Evolutionary conservation across 2,888 invertebrate genomes (phyloP).

Genomic region (Amblyjoppa fuscipennis): DNA sequence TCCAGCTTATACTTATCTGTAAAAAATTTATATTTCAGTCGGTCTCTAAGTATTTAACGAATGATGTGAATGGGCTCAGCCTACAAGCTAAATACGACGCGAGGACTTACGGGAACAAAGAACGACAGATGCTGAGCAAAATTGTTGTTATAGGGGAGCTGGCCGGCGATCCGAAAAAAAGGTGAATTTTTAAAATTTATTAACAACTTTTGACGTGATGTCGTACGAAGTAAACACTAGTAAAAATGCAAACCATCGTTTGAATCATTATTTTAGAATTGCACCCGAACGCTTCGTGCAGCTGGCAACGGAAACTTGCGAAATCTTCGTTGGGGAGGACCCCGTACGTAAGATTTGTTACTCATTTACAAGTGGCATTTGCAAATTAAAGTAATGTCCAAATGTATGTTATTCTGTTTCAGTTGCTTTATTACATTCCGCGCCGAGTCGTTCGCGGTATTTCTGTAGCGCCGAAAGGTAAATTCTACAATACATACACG

Average conservation of each 20-base stretch:
- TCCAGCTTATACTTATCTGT: background rate
- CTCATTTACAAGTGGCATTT: background rate
- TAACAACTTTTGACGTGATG: background rate
- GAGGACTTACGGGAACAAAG: background rate
- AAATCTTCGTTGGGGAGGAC: constrained; percentile 24
- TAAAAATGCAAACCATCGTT: background rate
- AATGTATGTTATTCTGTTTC: background rate
- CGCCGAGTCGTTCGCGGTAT: background rate
- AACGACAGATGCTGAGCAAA: constrained; percentile 11
- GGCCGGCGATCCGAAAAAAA: background rate
- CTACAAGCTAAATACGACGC: background rate
- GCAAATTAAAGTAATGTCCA: background rate
- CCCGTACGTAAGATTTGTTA: constrained; percentile 10
- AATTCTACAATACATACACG: constrained; percentile 22
- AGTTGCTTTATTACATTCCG: constrained; percentile 26
- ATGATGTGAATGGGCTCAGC: background rate
- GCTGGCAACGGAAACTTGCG: background rate
- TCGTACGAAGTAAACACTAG: background rate
- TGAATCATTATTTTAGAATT: constrained; percentile 8
- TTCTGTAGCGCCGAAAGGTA: constrained; percentile 16
- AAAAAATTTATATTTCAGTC: background rate
- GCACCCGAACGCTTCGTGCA: constrained; percentile 21
- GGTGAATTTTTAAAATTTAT: background rate
- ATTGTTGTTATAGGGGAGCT: background rate
- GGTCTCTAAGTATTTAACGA: background rate